Evolutionary conservation across 1,140 invertebrate genomes (phyloP).

Genomic region (Latrodectus geometricus): DNA sequence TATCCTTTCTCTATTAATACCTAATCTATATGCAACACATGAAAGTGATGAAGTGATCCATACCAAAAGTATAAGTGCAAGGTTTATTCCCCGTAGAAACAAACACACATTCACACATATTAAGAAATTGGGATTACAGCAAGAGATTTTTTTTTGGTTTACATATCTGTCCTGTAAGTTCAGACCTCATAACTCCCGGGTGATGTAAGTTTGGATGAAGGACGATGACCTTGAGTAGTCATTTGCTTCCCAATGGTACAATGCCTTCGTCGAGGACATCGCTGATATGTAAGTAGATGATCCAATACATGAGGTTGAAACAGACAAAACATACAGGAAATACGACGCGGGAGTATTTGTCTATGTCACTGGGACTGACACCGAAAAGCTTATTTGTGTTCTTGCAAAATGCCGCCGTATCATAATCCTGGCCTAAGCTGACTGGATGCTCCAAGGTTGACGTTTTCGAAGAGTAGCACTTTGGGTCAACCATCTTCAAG

Average conservation of each 20-base stretch:
- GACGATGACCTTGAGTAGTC: neutral
- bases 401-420: constrained; percentile 73
- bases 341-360: constrained; percentile 95
- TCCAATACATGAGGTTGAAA: constrained; percentile 98
- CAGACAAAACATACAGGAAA: constrained; percentile 97
- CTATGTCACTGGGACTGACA: constrained; percentile 93
- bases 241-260: constrained; percentile 72
- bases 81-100: constrained; percentile 43
- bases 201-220: neutral
- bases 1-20: constrained; percentile 3
- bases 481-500: constrained; percentile 92
- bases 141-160: neutral
- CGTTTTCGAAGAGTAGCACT: constrained; percentile 79
- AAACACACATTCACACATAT: constrained; percentile 51
- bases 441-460: constrained; percentile 82
- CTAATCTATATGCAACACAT: constrained; percentile 53
- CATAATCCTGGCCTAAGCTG: constrained; percentile 79
- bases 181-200: neutral
- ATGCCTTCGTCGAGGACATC: constrained; percentile 93
- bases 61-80: constrained; percentile 52
- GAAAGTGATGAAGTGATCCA: constrained; percentile 50
- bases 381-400: constrained; percentile 89
- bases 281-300: constrained; percentile 95
- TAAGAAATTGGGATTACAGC: constrained; percentile 8
- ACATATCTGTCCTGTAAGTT: neutral